These are phyloP conservation scores for Mormoops blainvillei DNA, from an alignment of 2,113 vertebrate species.

Conservation along the genomic window DNA sequence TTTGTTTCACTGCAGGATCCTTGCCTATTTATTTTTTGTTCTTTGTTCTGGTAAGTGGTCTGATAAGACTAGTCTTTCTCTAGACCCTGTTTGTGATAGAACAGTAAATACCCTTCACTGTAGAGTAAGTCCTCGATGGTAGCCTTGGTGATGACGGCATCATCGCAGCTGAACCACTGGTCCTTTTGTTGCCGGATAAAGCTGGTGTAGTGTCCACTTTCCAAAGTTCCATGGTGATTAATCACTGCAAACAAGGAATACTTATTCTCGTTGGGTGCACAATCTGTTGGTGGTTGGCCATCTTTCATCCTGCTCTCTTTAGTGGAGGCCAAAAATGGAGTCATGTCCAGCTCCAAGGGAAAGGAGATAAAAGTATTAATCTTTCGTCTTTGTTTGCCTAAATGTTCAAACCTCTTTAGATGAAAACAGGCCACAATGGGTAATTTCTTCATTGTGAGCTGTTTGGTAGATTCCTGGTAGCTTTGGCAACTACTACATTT, in stretches of 20 bases:
- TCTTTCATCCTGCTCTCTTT: conserved; percentile 96
- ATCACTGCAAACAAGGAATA: conserved; percentile 99
- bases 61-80: conserved; percentile 44
- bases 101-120: conserved; percentile 90
- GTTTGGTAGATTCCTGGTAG: conserved; percentile 98
- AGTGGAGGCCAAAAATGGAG: conserved; percentile 98
- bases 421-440: conserved; percentile 99
- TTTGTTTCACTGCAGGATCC: background rate
- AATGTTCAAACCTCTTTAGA: conserved; percentile 96
- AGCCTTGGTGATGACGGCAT: conserved; percentile 98
- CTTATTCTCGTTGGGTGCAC: conserved; percentile 96
- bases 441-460: conserved; percentile 99
- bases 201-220: conserved; percentile 98
- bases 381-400: conserved; percentile 95
- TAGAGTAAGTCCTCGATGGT: conserved; percentile 97
- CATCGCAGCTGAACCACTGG: conserved; percentile 99
- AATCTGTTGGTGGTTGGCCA: conserved; percentile 91
- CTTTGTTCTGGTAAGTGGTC: background rate
- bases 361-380: conserved; percentile 98
- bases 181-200: conserved; percentile 98
- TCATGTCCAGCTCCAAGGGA: conserved; percentile 97
- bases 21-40: background rate
- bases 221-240: conserved; percentile 98
- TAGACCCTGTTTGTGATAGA: conserved; percentile 45
- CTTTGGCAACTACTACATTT: conserved; percentile 98